Evolutionary conservation across 2,113 vertebrate species (phyloP), one percentile per base, ranked within the genome.

Genomic region (Corythaeola cristata): DNA sequence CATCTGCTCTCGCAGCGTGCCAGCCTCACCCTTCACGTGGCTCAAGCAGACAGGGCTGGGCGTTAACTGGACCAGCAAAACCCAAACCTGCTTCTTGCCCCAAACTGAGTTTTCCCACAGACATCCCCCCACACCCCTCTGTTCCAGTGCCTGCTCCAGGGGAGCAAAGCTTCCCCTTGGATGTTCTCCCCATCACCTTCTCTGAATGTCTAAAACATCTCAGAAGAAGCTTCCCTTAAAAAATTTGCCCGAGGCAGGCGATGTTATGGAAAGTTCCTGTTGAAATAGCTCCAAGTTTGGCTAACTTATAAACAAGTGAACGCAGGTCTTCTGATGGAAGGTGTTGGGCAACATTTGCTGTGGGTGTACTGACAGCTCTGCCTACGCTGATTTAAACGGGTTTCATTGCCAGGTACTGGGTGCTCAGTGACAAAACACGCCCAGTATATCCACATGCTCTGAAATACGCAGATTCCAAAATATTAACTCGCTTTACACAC

Each of bases 1-100:
- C 58, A 30, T 24, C 62, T 1, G 0, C 18, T 8, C 33, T 64
- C 0, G 0, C 64, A 41, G 22, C 1, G 1, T 12, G 50, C 27
- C 14, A 50, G 22, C 64, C 33, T 60, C 78, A 50, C 8, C 84
- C 67, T 63, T 67, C 47, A 21, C 0, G 3, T 16, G 64, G 68
- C 39, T 77, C 12, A 2, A 27, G 37, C 16, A 55, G 41, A 24
- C 27, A 59, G 12, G 11, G 58, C 44, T 59, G 37, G 92, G 33
- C 62, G 14, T 23, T 24, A 58, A 5, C 68, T 26, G 35, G n/a
- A 52, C 30, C 53, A 84, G 30, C 12, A 53, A 8, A 53, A 69
- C n/a, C 28, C 76, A 90, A 74, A 7, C 19, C 15, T 32, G 50
- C n/a, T 47, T 93, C 52, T 52, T 41, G 14, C 55, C 80, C 21